Evolutionary conservation across 2,888 invertebrate species (phyloP).

Genomic region (Drosophila melanosoma): DNA sequence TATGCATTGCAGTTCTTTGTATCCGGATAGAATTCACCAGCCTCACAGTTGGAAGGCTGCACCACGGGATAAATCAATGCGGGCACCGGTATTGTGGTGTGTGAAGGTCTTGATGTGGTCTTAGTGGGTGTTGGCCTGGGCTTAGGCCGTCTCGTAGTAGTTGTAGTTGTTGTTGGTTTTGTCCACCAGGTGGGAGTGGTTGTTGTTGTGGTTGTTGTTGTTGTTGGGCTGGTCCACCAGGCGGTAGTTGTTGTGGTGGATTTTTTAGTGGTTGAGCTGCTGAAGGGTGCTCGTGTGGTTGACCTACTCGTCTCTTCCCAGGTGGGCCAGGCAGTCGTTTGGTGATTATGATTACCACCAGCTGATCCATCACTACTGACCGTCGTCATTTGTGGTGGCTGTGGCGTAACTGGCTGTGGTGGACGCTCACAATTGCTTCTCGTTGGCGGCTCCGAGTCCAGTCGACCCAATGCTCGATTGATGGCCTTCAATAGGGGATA

Average conservation of each 20-base stretch:
- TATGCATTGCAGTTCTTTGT: constrained; percentile 90
- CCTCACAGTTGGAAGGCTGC: constrained; percentile 84
- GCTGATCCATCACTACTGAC: constrained; percentile 87
- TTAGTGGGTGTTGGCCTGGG: constrained; percentile 65
- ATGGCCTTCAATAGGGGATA: constrained; percentile 92
- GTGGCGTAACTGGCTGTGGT: constrained; percentile 90
- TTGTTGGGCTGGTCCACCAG: constrained; percentile 80
- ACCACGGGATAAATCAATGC: constrained; percentile 85
- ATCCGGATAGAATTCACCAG: constrained; percentile 87
- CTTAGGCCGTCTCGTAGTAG: constrained; percentile 69
- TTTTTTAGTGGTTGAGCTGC: constrained; percentile 68
- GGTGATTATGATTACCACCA: constrained; percentile 62
- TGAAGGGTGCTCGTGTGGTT: constrained; percentile 56
- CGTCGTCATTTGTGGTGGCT: constrained; percentile 91
- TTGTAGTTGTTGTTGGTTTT: constrained; percentile 17
- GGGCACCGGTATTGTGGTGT: constrained; percentile 85
- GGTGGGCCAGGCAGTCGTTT: constrained; percentile 79
- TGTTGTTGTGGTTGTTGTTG: constrained; percentile 12
- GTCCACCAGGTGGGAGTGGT: constrained; percentile 85
- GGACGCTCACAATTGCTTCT: constrained; percentile 89
- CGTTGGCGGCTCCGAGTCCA: constrained; percentile 86
- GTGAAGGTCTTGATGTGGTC: constrained; percentile 63
- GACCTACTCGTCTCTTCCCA: constrained; percentile 71
- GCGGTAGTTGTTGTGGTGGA: constrained; percentile 83
- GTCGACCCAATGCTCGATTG: constrained; percentile 90